Evolutionary conservation across 2,113 vertebrate species (phyloP), one percentile per base, ranked within the genome.

Genomic region (Channa maculata): DNA sequence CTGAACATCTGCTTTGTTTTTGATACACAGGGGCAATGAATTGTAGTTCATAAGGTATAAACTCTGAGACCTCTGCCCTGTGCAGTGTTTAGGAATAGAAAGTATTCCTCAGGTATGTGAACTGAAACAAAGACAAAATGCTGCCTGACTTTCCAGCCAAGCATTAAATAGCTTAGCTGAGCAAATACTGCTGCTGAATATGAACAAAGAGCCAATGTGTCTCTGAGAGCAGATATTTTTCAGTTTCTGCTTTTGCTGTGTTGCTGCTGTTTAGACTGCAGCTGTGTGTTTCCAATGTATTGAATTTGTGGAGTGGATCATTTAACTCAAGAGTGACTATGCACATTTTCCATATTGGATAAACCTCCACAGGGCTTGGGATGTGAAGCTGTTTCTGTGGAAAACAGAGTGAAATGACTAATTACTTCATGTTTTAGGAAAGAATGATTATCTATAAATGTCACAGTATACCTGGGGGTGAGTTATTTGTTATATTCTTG

Each of bases 101-200:
- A 79, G 61, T 75, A 74, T 83, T 90, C 72, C 83, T 82, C 73
- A 83, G 86, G 84, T 89, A 76, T 86, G 76, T 75, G 70, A 75
- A 66, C 54, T 89, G 75, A 91, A 88, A 84, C 63, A 80, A 80
- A 81, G 81, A 80, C 80, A 79, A 89, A 91, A 83, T 65, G 68
- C 62, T 62, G 34, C 61, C 83, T 75, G 66, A 62, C 58, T 85
- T 66, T 78, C 52, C 73, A 83, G 68, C 66, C 62, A 59, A 83
- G 80, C 78, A 80, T 88, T 79, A 85, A 87, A 92, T 77, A 80
- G 61, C 61, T 62, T 63, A 59, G 15, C 57, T 58, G 65, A 84
- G 81, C 69, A 41, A 24, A 51, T 46, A 49, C 50, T 65, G 83
- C 8, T 70, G 80, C 48, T 68, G 61, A 60, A 60, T 77, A 85